phyloP scores from a whole-genome alignment of 2,797 vertebrate species.

The Pangasius macronema region DNA sequence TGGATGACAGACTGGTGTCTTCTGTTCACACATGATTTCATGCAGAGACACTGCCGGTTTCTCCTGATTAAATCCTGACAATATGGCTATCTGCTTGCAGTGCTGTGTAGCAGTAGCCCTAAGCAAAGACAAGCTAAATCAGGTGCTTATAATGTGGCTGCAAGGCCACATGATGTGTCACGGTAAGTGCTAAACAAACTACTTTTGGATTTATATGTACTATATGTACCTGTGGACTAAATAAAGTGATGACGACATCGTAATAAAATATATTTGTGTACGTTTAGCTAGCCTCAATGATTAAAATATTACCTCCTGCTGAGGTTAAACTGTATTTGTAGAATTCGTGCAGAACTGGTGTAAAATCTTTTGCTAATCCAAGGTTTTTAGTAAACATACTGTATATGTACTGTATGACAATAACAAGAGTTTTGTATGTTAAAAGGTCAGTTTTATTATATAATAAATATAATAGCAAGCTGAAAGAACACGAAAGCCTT shows the following conservation, averaged over 20 bases:
- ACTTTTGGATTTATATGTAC: no score
- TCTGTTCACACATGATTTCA: constrained; percentile 37
- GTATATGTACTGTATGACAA: no score
- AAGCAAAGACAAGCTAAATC: constrained; percentile 34
- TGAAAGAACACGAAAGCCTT: no score
- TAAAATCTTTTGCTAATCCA: background rate
- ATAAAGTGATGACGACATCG: no score
- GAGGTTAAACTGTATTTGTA: background rate
- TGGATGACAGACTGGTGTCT: constrained; percentile 34
- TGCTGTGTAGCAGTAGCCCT: background rate
- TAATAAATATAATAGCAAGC: no score
- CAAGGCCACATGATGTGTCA: background rate
- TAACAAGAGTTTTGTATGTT: no score
- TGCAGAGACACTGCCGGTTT: constrained; percentile 35
- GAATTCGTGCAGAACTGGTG: background rate
- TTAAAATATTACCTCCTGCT: background rate
- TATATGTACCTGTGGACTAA: no score
- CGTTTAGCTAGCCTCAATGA: background rate
- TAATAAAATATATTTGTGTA: no score
- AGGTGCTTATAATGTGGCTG: constrained; percentile 29
- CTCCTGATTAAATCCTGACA: constrained; percentile 49
- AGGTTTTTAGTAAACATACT: background rate
- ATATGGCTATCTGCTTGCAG: constrained; percentile 26
- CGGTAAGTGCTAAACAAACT: background rate
- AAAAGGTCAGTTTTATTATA: no score